phyloP scores from a whole-genome alignment of 2,113 vertebrate species.

The Noturus placidus region DNA sequence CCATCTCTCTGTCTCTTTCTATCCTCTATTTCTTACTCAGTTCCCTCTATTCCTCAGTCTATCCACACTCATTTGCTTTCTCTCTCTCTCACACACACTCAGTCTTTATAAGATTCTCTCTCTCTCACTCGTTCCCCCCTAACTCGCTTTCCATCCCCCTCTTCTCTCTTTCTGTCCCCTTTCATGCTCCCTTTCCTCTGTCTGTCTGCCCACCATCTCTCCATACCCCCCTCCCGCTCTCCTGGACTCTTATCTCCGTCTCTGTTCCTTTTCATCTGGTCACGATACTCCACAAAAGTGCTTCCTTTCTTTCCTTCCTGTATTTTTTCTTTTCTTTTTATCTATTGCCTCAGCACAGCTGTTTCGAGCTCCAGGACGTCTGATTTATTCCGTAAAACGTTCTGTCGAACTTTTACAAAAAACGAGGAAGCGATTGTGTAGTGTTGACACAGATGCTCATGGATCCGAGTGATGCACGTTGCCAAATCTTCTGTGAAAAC shows the following conservation, averaged over 20 bases:
- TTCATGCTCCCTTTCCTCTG: background rate
- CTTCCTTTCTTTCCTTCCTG: background rate
- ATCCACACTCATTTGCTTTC: conserved; percentile 71
- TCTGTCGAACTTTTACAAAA: conserved; percentile 5
- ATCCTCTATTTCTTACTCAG: background rate
- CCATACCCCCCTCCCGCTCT: background rate
- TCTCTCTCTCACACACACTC: background rate
- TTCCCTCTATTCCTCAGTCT: conserved; percentile 79
- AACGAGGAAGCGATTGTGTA: conserved; percentile 15
- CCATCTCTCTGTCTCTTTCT: background rate
- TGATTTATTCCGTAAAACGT: background rate
- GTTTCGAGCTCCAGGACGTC: background rate
- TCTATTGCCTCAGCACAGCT: background rate
- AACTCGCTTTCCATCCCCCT: background rate
- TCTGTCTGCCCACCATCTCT: background rate
- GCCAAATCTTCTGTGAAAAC: conserved; percentile 15
- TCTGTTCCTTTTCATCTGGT: background rate
- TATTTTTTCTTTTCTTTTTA: background rate
- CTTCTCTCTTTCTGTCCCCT: background rate
- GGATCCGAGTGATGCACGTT: conserved; percentile 53
- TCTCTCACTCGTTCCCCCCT: background rate
- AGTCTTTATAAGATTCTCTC: background rate
- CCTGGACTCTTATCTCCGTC: background rate
- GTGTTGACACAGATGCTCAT: conserved; percentile 9
- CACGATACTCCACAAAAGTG: conserved; percentile 7